These are phyloP conservation scores for Podocnemis expansa DNA, from an alignment of 2,113 vertebrate genomes.

Conservation along the genomic window DNA sequence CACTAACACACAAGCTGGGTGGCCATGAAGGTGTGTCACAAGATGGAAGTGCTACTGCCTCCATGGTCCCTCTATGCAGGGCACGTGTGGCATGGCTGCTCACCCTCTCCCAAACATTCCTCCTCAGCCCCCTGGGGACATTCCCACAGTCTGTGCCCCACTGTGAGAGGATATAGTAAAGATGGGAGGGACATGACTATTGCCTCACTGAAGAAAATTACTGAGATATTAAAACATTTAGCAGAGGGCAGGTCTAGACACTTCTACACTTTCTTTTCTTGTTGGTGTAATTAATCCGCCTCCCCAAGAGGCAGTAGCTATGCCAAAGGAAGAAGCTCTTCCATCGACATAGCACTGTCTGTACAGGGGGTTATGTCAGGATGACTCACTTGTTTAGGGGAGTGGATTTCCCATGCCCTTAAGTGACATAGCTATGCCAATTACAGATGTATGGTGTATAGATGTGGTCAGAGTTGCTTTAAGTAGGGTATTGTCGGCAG, in stretches of 20 bases:
- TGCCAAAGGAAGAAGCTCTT: background rate
- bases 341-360: background rate
- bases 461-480: background rate
- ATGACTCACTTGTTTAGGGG: background rate
- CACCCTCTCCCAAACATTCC: background rate
- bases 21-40: background rate
- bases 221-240: background rate
- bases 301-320: background rate
- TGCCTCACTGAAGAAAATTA: background rate
- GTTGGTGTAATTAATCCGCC: background rate
- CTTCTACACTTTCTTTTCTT: background rate
- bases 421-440: background rate
- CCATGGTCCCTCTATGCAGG: no score
- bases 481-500: background rate
- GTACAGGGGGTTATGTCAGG: background rate
- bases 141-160: background rate
- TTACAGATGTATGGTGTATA: background rate
- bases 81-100: background rate
- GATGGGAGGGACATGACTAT: background rate
- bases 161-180: background rate
- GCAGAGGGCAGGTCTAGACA: background rate
- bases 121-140: no score
- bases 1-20: background rate
- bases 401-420: background rate
- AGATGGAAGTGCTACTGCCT: background rate